Conservation (phyloP, 1,140 invertebrate species). For the Lepidurus arcticus region DNA sequence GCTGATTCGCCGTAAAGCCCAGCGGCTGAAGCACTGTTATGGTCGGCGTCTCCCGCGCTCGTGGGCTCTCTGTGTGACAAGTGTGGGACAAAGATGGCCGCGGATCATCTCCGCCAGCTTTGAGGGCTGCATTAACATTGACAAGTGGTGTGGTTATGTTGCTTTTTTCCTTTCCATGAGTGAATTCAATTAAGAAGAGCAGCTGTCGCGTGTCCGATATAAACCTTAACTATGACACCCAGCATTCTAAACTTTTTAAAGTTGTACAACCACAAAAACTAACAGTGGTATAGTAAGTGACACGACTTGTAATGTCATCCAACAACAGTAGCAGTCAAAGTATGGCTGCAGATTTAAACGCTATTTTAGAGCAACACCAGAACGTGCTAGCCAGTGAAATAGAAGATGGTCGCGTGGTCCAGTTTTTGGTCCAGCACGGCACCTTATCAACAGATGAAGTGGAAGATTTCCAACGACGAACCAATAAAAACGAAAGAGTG, state of each 20-base stretch:
- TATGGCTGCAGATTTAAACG: not conserved
- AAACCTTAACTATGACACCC: too few relatives aligned
- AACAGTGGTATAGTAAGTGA: not conserved
- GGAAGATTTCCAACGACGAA: conserved; percentile 41
- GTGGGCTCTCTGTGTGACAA: not conserved
- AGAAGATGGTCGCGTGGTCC: conserved; percentile 3
- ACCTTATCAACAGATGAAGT: conserved; percentile 44
- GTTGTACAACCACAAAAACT: too few relatives aligned
- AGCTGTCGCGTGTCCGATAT: too few relatives aligned
- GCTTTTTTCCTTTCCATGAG: too few relatives aligned
- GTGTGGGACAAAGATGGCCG: conserved; percentile 20
- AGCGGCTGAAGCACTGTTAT: conserved; percentile 13
- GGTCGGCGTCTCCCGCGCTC: conserved; percentile 16
- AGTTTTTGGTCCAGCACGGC: conserved; percentile 43
- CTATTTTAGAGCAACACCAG: not conserved
- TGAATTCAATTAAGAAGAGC: too few relatives aligned
- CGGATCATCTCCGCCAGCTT: conserved; percentile 8
- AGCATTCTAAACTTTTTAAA: too few relatives aligned
- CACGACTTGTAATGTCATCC: not conserved
- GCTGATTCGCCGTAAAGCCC: not conserved
- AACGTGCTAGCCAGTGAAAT: conserved; percentile 11
- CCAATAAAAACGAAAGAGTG: conserved; percentile 36
- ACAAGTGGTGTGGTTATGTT: not conserved
- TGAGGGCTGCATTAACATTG: not conserved
- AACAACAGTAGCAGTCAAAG: not conserved